A percentile compares a stretch with the other conserved stretches of the same genome.
phyloP scores from a whole-genome alignment of 2,888 invertebrate species.

The Chalcis sispes region DNA sequence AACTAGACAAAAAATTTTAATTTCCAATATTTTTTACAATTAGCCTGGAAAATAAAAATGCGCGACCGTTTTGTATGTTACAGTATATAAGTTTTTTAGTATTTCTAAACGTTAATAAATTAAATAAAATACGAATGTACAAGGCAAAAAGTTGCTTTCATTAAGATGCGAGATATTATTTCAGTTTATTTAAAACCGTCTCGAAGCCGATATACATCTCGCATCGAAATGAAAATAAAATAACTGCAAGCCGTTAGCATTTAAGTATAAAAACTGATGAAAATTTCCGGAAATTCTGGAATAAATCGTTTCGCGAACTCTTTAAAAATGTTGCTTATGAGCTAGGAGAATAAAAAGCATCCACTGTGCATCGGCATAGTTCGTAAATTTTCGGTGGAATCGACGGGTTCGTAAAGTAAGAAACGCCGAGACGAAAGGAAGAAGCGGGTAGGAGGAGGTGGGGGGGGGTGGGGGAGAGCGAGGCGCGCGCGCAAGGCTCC shows the following conservation, averaged over 20 bases:
- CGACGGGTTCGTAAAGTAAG: not conserved
- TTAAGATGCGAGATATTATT: too few species aligned
- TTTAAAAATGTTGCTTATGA: not conserved
- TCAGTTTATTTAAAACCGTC: too few species aligned
- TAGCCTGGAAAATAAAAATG: too few species aligned
- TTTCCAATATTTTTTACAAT: too few species aligned
- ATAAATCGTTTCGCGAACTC: not conserved
- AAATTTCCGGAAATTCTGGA: not conserved
- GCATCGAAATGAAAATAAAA: not conserved
- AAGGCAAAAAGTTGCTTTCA: too few species aligned
- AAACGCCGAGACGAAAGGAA: too few species aligned
- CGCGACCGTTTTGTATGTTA: too few species aligned
- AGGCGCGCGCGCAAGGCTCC: not conserved
- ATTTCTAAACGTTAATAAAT: too few species aligned
- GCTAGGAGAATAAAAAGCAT: not conserved
- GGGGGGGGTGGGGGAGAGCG: not conserved
- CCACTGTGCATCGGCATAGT: not conserved
- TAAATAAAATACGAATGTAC: too few species aligned
- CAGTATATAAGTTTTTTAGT: too few species aligned
- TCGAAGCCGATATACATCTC: too few species aligned
- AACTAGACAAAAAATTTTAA: too few species aligned
- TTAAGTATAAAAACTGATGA: not conserved
- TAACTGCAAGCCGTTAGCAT: not conserved
- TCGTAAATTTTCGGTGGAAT: constrained; percentile 27
- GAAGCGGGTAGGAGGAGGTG: not conserved